phyloP scores from a whole-genome alignment of 2,797 vertebrate genomes.

The Tokudaia tokunoshimensis region DNA sequence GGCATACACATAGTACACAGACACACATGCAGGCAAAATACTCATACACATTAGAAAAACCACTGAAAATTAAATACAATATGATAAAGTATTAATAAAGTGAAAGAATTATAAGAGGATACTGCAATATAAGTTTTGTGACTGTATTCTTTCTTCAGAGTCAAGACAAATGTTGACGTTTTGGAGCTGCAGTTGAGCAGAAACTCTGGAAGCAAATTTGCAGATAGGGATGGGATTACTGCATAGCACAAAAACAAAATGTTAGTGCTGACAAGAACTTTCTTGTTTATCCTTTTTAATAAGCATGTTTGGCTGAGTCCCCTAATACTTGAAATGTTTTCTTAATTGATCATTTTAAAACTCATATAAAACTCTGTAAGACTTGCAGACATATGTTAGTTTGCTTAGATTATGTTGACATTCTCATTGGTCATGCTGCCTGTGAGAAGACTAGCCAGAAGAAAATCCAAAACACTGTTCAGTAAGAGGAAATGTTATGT shows the following conservation, averaged over 20 bases:
- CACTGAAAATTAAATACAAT: not conserved
- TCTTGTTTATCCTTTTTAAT: constrained; percentile 20
- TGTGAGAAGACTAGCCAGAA: constrained; percentile 36
- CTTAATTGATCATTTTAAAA: constrained; percentile 45
- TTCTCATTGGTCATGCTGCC: constrained; percentile 49
- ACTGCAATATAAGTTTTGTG: not conserved
- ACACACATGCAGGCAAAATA: not conserved
- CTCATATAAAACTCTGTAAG: constrained; percentile 34
- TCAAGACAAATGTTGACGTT: not conserved
- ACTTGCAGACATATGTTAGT: constrained; percentile 25
- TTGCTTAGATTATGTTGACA: constrained; percentile 45
- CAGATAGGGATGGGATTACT: not conserved
- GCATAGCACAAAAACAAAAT: not conserved
- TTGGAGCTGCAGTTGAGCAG: not conserved
- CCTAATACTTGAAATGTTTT: constrained; percentile 56
- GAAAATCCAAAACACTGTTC: constrained; percentile 55
- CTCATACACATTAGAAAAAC: not conserved
- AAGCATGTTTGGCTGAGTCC: constrained; percentile 30
- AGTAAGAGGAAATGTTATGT: constrained; percentile 53
- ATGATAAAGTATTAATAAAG: not conserved
- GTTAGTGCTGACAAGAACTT: constrained; percentile 29
- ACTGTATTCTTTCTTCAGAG: not conserved
- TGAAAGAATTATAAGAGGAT: not conserved
- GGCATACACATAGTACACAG: not conserved
- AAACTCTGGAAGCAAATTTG: not conserved